Evolutionary conservation across 2,113 vertebrate species (phyloP).

Genomic region (Amphiprion percula): DNA sequence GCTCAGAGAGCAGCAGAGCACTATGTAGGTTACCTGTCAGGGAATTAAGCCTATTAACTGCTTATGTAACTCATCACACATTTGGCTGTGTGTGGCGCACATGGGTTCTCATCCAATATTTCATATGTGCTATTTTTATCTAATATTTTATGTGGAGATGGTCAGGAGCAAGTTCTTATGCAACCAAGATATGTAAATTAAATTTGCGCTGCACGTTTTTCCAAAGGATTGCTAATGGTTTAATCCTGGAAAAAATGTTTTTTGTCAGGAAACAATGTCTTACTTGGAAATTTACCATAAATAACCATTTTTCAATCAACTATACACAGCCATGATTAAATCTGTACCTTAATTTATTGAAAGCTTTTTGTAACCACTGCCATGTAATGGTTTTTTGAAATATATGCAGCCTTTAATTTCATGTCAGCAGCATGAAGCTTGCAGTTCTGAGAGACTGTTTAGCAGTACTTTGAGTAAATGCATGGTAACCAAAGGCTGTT

Average conservation of each 20-base stretch:
- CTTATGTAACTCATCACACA: conserved; percentile 63
- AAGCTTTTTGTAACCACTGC: too few species aligned
- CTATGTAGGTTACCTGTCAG: conserved; percentile 76
- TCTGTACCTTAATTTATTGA: not conserved
- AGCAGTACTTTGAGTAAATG: too few species aligned
- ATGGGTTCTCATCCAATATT: conserved; percentile 29
- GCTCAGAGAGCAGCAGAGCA: conserved; percentile 38
- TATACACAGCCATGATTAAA: not conserved
- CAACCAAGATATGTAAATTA: not conserved
- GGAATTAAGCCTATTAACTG: conserved; percentile 73
- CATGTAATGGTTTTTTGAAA: too few species aligned
- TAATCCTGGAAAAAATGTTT: not conserved
- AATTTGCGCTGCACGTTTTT: not conserved
- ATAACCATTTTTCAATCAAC: not conserved
- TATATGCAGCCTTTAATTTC: not conserved
- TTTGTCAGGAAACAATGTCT: not conserved
- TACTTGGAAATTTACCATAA: too few species aligned
- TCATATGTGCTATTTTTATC: conserved; percentile 1
- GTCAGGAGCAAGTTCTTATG: not conserved
- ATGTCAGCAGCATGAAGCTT: not conserved
- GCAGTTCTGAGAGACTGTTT: too few species aligned
- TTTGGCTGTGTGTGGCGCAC: conserved; percentile 2
- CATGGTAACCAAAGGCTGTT: too few species aligned
- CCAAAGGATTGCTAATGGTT: not conserved
- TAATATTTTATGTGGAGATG: not conserved